These are phyloP conservation scores for Steinernema khuongi DNA, from an alignment of 1,140 invertebrate genomes.

Conservation along the genomic window DNA sequence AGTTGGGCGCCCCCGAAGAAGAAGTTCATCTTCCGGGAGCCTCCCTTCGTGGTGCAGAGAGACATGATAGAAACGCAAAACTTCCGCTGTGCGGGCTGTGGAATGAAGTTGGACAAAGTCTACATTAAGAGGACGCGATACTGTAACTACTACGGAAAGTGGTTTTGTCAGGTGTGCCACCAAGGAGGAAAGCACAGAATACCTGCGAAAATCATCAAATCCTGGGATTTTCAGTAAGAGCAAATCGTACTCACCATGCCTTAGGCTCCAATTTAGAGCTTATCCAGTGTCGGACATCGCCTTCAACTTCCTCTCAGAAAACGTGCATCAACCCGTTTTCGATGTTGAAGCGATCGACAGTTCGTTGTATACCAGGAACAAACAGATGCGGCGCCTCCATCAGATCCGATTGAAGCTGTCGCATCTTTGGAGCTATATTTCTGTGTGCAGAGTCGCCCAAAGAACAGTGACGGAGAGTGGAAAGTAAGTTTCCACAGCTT, in stretches of 20 bases:
- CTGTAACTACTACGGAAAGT: conserved; percentile 78
- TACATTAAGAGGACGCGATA: conserved; percentile 63
- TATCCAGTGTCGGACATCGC: not conserved
- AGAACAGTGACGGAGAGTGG: not conserved
- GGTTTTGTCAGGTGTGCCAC: conserved; percentile 81
- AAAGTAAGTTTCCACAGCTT: conserved; percentile 17
- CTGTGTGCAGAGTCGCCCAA: not conserved
- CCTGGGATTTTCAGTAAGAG: conserved; percentile 68
- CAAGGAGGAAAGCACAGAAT: conserved; percentile 71
- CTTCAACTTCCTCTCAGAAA: conserved; percentile 4
- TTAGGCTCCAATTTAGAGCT: not conserved
- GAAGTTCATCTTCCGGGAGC: conserved; percentile 5
- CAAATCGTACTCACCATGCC: not conserved
- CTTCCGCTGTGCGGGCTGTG: conserved; percentile 76
- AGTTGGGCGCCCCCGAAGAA: conserved; percentile 1
- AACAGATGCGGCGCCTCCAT: not conserved
- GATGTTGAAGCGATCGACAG: not conserved
- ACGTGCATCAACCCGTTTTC: not conserved
- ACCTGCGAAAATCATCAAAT: conserved; percentile 71
- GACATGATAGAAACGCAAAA: conserved; percentile 70
- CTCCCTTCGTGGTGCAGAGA: not conserved
- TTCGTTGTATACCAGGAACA: not conserved
- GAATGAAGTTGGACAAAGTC: conserved; percentile 70
- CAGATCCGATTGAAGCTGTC: not conserved
- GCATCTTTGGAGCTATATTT: not conserved